Evolutionary conservation across 2,888 invertebrate genomes (phyloP).

Genomic region (Mimas tiliae): DNA sequence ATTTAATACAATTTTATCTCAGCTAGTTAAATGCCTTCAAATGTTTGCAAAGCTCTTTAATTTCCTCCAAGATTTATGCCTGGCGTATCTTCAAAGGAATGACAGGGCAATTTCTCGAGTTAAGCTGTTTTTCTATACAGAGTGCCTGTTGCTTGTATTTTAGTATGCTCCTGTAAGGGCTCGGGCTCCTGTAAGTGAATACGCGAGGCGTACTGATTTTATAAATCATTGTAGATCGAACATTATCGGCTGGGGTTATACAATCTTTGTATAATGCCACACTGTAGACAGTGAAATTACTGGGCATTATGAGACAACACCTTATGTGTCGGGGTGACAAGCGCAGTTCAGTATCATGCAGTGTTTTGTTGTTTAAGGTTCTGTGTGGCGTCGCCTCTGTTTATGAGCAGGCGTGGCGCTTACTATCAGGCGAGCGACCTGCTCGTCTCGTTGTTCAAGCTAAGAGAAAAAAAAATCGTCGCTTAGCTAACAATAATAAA

Average conservation of each 20-base stretch:
- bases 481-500: too few relatives aligned
- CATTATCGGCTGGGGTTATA: background rate
- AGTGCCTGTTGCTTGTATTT: constrained; percentile 19
- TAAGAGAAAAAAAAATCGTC: too few relatives aligned
- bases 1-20: constrained; percentile 4
- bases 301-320: too few relatives aligned
- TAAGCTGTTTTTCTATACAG: constrained; percentile 16
- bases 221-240: background rate
- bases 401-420: too few relatives aligned
- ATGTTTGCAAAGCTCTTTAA: constrained; percentile 1
- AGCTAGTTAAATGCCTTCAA: constrained; percentile 6
- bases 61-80: constrained; percentile 15
- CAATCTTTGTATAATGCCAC: too few relatives aligned
- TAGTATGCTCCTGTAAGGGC: background rate
- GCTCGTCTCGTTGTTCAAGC: too few relatives aligned
- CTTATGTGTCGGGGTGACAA: too few relatives aligned
- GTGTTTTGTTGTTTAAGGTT: too few relatives aligned
- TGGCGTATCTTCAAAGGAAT: constrained; percentile 20
- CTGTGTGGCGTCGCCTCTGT: too few relatives aligned
- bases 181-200: background rate
- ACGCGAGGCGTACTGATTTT: constrained; percentile 1
- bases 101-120: constrained; percentile 26
- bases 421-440: too few relatives aligned
- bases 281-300: too few relatives aligned
- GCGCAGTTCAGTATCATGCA: too few relatives aligned